Evolutionary conservation across 2,797 vertebrate genomes (phyloP).

Genomic region (Manis javanica): DNA sequence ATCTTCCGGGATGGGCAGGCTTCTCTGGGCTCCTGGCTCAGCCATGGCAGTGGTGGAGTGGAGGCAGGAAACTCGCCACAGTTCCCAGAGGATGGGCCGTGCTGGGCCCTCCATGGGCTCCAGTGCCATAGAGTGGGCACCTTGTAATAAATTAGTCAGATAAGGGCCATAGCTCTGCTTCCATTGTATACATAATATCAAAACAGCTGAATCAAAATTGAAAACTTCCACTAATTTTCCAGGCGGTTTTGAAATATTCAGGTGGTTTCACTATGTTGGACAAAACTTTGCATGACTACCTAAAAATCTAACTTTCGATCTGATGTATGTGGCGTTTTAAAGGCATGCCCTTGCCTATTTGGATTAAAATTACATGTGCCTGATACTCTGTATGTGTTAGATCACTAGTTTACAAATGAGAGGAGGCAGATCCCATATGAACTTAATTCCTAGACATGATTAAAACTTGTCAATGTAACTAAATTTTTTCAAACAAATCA

Average conservation of each 20-base stretch:
- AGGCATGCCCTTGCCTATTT: background rate
- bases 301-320: constrained; percentile 7
- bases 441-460: background rate
- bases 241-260: background rate
- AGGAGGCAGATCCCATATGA: background rate
- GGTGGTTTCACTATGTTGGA: background rate
- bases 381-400: background rate
- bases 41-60: background rate
- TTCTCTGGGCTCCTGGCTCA: background rate
- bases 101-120: background rate
- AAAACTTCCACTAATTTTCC: background rate
- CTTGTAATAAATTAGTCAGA: background rate
- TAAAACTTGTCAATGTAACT: background rate
- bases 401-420: background rate
- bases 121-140: background rate
- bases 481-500: background rate
- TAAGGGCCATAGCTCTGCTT: background rate
- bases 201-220: background rate
- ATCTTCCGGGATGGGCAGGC: background rate
- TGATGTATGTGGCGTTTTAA: background rate
- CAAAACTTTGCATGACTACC: background rate
- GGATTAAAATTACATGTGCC: background rate
- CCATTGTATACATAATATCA: background rate
- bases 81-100: background rate
- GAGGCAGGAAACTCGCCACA: background rate